Percentiles rank a stretch among this genome's conserved stretches.
Evolutionary conservation across 1,140 invertebrate species (phyloP).

Genomic region (Zophobas atratus): DNA sequence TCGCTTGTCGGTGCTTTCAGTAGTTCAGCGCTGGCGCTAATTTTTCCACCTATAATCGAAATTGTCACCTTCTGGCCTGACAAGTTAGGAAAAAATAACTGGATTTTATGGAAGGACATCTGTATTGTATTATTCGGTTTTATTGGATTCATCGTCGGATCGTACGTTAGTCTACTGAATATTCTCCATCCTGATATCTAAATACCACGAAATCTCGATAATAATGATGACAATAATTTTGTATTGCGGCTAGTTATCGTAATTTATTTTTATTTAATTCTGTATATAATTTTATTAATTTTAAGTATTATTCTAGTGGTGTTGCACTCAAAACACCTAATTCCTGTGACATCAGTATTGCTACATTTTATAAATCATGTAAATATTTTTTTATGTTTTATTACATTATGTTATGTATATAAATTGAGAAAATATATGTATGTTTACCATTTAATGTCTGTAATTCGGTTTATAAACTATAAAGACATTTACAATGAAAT

Average conservation of each 20-base stretch:
- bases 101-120: constrained; percentile 81
- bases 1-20: constrained; percentile 93
- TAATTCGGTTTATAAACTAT: constrained; percentile 23
- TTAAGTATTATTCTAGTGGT: constrained; percentile 32
- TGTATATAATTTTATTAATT: constrained; percentile 18
- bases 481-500: not conserved
- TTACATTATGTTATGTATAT: constrained; percentile 35
- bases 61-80: constrained; percentile 85
- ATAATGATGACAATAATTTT: constrained; percentile 38
- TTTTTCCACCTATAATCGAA: constrained; percentile 93
- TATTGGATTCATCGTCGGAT: constrained; percentile 83
- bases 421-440: constrained; percentile 36
- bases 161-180: constrained; percentile 82
- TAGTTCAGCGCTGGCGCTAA: constrained; percentile 89
- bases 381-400: constrained; percentile 38
- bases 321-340: not conserved
- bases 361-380: constrained; percentile 35
- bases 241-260: constrained; percentile 1
- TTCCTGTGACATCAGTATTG: constrained; percentile 40
- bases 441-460: constrained; percentile 16
- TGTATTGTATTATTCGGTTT: constrained; percentile 82
- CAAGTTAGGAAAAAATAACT: constrained; percentile 74
- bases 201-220: constrained; percentile 23
- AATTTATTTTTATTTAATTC: constrained; percentile 18
- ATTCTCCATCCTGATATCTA: constrained; percentile 70